Evolutionary conservation across 2,797 vertebrate species (phyloP).

Genomic region (Argya squamiceps): DNA sequence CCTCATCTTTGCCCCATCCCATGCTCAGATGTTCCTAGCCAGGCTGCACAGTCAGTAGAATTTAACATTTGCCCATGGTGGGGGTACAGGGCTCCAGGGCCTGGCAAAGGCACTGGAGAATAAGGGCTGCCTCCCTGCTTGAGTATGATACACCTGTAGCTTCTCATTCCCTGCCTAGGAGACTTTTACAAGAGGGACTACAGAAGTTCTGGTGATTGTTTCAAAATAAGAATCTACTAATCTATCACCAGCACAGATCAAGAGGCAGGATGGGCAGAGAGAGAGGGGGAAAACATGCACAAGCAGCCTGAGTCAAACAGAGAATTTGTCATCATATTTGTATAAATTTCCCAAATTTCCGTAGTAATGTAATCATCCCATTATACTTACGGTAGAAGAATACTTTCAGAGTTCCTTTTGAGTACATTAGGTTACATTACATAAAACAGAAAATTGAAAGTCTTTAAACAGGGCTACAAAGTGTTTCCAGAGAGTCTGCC

Average conservation of each 20-base stretch:
- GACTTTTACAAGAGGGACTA: not conserved
- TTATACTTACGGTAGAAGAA: not conserved
- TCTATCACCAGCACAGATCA: not conserved
- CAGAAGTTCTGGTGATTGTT: not conserved
- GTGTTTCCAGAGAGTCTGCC: not conserved
- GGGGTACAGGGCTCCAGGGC: rapidly evolving
- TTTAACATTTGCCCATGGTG: not conserved
- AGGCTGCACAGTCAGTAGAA: not conserved
- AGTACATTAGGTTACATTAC: not conserved
- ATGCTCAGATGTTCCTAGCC: not conserved
- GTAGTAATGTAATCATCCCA: not conserved
- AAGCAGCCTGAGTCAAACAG: not conserved
- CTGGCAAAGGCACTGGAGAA: not conserved
- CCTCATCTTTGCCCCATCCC: not conserved
- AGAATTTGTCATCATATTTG: not conserved
- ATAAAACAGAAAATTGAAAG: not conserved
- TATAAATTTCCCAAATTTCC: not conserved
- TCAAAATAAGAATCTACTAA: not conserved
- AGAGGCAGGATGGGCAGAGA: rapidly evolving
- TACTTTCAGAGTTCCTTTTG: slow-evolving; percentile 12
- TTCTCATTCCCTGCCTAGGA: not conserved
- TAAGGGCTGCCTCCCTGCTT: not conserved
- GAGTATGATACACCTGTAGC: not conserved
- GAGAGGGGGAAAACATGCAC: not conserved
- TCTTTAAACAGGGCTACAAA: not conserved